A percentile compares a stretch with the other conserved stretches of the same genome.
phyloP scores from a whole-genome alignment of 2,888 invertebrate species.

The Acrocyrtus sp. region DNA sequence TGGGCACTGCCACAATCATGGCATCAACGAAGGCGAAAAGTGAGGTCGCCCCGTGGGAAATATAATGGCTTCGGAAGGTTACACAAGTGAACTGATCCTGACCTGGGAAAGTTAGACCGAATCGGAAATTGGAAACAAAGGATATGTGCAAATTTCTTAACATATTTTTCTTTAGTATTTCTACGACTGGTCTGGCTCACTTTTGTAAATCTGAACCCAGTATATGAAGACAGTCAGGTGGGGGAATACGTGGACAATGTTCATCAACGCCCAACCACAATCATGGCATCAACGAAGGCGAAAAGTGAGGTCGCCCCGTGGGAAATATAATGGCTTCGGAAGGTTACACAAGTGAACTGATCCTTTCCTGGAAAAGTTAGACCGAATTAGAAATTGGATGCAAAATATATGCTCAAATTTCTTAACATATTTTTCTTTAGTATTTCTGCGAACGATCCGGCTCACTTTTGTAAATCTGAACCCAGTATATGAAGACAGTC shows the following conservation, averaged over 20 bases:
- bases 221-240: slow-evolving; percentile 41
- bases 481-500: slow-evolving; percentile 47
- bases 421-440: no score
- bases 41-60: slow-evolving; percentile 42
- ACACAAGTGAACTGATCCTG: slow-evolving; percentile 32
- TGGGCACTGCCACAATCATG: slow-evolving; percentile 38
- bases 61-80: slow-evolving; percentile 43
- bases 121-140: no score
- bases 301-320: slow-evolving; percentile 41
- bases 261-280: slow-evolving; percentile 42
- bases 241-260: slow-evolving; percentile 42
- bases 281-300: slow-evolving; percentile 41
- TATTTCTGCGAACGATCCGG: no score
- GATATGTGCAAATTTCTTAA: no score
- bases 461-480: slow-evolving; percentile 45
- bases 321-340: slow-evolving; percentile 46
- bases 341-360: slow-evolving; percentile 29
- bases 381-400: no score
- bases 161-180: no score
- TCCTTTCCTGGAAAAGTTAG: slow-evolving; percentile 37
- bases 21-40: slow-evolving; percentile 44
- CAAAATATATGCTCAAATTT: no score
- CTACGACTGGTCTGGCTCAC: no score
- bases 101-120: slow-evolving; percentile 14
- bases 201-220: slow-evolving; percentile 49